These are phyloP conservation scores for Trachelus tabidus DNA, from an alignment of 2,888 invertebrate species.

Conservation along the genomic window DNA sequence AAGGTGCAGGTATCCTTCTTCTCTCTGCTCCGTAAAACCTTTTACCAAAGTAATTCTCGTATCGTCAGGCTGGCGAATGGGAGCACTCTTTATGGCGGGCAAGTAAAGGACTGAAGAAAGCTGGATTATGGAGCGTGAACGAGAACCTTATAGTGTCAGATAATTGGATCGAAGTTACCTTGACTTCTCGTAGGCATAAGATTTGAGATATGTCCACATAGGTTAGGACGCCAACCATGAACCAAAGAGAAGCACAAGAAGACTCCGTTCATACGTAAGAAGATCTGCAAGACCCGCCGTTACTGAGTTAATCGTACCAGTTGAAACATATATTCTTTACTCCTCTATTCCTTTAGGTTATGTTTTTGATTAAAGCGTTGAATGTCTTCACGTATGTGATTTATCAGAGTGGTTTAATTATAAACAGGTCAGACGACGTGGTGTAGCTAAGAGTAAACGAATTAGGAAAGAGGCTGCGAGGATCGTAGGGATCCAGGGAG, in stretches of 20 bases:
- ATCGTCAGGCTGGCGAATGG: not conserved
- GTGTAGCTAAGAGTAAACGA: not conserved
- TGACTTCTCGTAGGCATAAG: not conserved
- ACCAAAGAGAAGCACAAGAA: no score
- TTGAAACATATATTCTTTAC: not conserved
- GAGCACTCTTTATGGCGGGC: not conserved
- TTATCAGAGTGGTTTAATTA: not conserved
- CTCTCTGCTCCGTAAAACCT: not conserved
- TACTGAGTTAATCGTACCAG: not conserved
- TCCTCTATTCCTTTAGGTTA: no score
- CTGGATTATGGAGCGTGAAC: not conserved
- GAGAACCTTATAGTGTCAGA: not conserved
- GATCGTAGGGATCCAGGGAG: not conserved
- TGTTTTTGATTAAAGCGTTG: not conserved
- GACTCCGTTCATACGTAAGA: not conserved
- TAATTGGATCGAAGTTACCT: not conserved
- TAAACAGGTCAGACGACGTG: not conserved
- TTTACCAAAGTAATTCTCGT: not conserved
- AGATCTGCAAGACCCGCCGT: not conserved
- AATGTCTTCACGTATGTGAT: not conserved
- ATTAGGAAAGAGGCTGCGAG: not conserved
- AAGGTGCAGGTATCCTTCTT: not conserved
- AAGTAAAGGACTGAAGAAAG: not conserved
- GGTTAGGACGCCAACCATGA: not conserved
- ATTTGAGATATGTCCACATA: not conserved